Evolutionary conservation across 1,140 invertebrate genomes (phyloP).

Genomic region (Ceratitis capitata): DNA sequence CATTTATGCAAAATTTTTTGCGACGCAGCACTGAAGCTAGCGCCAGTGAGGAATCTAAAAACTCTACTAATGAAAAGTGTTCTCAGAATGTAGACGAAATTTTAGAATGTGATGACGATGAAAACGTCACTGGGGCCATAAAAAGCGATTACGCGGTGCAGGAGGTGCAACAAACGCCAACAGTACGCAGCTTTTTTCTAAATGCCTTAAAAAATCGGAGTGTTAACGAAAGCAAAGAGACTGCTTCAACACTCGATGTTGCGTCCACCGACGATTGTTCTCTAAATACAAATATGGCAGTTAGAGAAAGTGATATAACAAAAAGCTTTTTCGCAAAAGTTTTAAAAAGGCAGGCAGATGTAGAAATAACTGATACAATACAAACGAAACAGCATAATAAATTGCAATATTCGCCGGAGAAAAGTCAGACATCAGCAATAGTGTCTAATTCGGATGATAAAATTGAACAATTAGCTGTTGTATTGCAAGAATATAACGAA

Average conservation of each 20-base stretch:
- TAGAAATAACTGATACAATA: neutral
- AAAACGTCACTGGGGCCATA: neutral
- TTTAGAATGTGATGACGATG: neutral
- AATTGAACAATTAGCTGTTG: neutral
- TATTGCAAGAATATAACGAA: neutral
- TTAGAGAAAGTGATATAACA: neutral
- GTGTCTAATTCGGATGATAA: too few relatives aligned
- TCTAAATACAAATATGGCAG: neutral
- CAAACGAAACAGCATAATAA: neutral
- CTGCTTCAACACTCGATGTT: neutral
- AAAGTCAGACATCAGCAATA: neutral
- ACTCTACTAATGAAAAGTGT: neutral
- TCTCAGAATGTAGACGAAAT: neutral
- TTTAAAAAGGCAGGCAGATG: neutral
- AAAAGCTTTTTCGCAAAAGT: constrained; percentile 42
- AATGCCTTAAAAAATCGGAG: constrained; percentile 49
- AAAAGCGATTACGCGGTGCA: neutral
- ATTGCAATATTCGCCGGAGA: neutral
- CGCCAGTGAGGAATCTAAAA: neutral
- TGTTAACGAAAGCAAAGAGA: neutral
- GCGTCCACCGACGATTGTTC: neutral
- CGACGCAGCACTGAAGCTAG: neutral
- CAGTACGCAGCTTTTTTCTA: neutral
- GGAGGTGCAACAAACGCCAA: neutral
- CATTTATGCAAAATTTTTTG: constrained; percentile 1